Conservation (phyloP, 2,888 invertebrate genomes). For the Ferrisia virgata region DNA sequence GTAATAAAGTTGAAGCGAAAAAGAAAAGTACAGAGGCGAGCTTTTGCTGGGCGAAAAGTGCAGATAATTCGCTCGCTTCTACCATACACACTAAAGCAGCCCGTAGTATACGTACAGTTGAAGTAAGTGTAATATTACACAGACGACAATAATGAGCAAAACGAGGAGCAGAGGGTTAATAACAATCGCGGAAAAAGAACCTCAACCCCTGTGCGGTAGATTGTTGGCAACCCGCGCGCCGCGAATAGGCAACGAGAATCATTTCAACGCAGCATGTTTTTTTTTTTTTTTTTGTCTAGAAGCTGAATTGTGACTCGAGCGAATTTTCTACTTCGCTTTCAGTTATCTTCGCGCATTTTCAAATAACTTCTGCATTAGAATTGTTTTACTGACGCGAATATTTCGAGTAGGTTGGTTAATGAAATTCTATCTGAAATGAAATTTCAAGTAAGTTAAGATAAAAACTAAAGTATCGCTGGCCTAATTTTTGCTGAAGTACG, state of each 20-base stretch:
- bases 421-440: no score
- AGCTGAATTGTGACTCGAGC: neutral
- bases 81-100: neutral
- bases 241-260: slow-evolving; percentile 38
- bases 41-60: neutral
- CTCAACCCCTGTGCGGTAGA: slow-evolving; percentile 41
- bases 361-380: no score
- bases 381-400: no score
- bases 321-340: neutral
- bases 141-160: slow-evolving; percentile 41
- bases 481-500: no score
- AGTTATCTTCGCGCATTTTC: neutral
- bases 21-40: neutral
- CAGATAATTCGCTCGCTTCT: slow-evolving; percentile 38
- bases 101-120: neutral
- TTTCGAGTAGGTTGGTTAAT: no score
- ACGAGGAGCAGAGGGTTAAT: slow-evolving; percentile 40
- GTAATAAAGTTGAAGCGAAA: slow-evolving; percentile 2
- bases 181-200: slow-evolving; percentile 42
- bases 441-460: no score
- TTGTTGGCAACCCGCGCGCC: slow-evolving; percentile 44
- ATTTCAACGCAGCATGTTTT: neutral
- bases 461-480: no score
- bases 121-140: slow-evolving; percentile 42
- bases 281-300: no score